Conservation (phyloP, 1,140 invertebrate genomes). For the Rhopalosiphum maidis region DNA sequence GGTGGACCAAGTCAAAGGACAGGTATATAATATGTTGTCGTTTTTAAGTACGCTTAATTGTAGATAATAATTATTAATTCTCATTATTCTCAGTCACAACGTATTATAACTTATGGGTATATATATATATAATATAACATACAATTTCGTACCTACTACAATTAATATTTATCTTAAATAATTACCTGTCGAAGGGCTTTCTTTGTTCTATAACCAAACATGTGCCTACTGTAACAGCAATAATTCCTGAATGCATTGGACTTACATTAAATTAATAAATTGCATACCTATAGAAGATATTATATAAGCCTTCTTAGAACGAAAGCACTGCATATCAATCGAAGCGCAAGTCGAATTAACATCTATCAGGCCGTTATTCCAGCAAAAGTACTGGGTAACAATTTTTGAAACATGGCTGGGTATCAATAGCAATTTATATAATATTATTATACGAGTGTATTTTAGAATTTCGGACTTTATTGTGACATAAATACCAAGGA, state of each 20-base stretch:
- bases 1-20: background rate
- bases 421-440: background rate
- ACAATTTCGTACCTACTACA: background rate
- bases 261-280: background rate
- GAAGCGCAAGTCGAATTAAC: background rate
- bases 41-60: background rate
- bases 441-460: background rate
- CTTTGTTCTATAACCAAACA: background rate
- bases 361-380: background rate
- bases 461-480: background rate
- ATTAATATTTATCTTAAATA: background rate
- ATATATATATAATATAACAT: background rate
- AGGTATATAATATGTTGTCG: background rate
- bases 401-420: background rate
- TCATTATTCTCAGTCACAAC: background rate
- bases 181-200: background rate
- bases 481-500: background rate
- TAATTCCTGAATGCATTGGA: background rate
- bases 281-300: background rate
- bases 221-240: background rate
- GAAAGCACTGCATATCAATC: background rate
- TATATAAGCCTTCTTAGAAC: background rate
- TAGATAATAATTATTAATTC: background rate
- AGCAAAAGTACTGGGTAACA: background rate
- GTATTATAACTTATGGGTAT: background rate